A percentile compares a stretch with the other conserved stretches of the same genome.
These are phyloP conservation scores for Petrolisthes cinctipes DNA, from an alignment of 2,888 invertebrate species.

Conservation along the genomic window DNA sequence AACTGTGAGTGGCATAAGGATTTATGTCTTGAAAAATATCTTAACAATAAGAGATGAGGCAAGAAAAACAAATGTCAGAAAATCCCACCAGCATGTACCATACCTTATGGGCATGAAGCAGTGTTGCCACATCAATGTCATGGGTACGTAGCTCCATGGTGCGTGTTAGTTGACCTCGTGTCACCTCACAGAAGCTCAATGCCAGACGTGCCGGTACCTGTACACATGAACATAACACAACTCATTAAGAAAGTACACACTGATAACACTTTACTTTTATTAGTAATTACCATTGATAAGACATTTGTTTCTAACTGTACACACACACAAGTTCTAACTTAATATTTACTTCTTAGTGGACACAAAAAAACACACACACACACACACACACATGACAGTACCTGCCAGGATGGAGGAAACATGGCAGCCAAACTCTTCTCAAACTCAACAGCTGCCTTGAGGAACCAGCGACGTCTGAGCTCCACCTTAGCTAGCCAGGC, in stretches of 20 bases:
- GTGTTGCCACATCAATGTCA: constrained; percentile 60
- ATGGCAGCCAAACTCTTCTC: constrained; percentile 89
- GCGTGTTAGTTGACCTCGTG: constrained; percentile 54
- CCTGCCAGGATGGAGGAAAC: constrained; percentile 93
- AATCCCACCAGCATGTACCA: no score
- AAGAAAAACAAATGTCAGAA: background rate
- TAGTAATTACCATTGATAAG: background rate
- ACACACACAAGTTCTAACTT: background rate
- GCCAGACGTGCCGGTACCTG: constrained; percentile 62
- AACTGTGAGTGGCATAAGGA: no score
- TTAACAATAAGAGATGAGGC: no score
- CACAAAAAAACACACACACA: background rate
- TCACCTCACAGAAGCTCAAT: constrained; percentile 56
- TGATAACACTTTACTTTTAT: background rate
- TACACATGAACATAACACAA: background rate
- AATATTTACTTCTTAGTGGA: no score
- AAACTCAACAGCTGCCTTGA: constrained; percentile 91
- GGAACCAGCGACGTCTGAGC: constrained; percentile 94
- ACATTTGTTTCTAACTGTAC: background rate
- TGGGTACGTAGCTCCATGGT: constrained; percentile 61
- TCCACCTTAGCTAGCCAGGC: constrained; percentile 98
- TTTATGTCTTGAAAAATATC: no score
- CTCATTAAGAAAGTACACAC: background rate
- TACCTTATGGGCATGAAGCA: constrained; percentile 64
- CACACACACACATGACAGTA: constrained; percentile 77